Base-by-base conservation (phyloP, 2,888 invertebrate species). In the Podabrus alpinus region DNA sequence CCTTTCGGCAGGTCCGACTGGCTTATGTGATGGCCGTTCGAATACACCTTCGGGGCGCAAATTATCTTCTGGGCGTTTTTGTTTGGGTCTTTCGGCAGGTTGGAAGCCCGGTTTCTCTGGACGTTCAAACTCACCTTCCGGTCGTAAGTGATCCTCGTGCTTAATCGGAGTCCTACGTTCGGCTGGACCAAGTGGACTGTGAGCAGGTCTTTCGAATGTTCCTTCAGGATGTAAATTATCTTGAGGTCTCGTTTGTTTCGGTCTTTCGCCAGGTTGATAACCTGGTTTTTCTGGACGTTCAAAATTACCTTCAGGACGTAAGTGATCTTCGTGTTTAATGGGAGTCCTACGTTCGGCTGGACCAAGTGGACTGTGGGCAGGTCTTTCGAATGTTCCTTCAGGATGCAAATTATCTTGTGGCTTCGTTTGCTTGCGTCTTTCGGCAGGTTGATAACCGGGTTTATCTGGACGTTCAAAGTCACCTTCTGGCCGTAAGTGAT, bases 21-120 rank as follows among this genome's bases (percentile, higher is more conserved):
- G 82, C 0, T 87, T 83, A 69, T 87, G 88, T 68, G 87, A 86
- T 5, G 88, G 90, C 66, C 86, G 84, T 71, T 88, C 86, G 79
- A 91, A 90, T 0, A 91, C 90, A 1, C 92, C 92, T 83, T 92
- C 92, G 0, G 91, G 90, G 68, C 86, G 87, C 0, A 92, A 85
- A 83, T 92, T 93, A 78, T 92, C 92, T 79, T 88, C 85, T 0
- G 91, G 93, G 79, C 88, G 91, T 74, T 86, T 89, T 24, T 86
- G 88, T 59, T 86, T 85, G 17, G 87, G 89, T 71, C 90, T 84
- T 79, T 90, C 89, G 19, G 86, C 89, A 24, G 87, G 88, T 15
- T 83, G 80, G 83, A 86, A 88, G 70, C 86, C 81, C 0, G 88
- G 86, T 13, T 82, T 83, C 59, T 85, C 82, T 0, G 86, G 87